Percentiles rank a stretch among this genome's conserved stretches.
Evolutionary conservation across 92 coral and sea anemone species (phyloP).

Genomic region (Umimayanthus kanabou): DNA sequence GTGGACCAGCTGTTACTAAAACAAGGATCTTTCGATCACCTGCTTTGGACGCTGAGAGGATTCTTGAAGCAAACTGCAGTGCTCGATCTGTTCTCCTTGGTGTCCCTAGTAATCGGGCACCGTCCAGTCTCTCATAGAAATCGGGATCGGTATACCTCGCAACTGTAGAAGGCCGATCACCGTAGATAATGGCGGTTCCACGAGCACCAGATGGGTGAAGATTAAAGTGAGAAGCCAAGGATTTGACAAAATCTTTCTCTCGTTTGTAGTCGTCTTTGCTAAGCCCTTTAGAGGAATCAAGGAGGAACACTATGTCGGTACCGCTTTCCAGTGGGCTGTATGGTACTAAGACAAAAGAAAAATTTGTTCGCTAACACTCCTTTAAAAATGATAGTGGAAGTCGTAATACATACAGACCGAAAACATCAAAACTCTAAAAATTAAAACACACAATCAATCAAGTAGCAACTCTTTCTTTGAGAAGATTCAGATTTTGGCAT

Average conservation of each 20-base stretch:
- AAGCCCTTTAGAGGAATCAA: constrained; percentile 63
- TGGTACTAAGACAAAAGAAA: neutral
- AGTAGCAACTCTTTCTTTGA: no score
- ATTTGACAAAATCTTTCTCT: constrained; percentile 65
- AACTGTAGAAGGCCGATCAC: constrained; percentile 31
- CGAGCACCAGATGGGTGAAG: constrained; percentile 53
- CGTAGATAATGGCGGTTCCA: constrained; percentile 48
- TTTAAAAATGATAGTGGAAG: no score
- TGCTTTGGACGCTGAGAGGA: constrained; percentile 38
- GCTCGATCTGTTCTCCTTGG: constrained; percentile 59
- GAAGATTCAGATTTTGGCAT: no score
- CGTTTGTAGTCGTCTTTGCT: constrained; percentile 38
- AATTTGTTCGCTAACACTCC: no score
- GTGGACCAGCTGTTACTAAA: constrained; percentile 58
- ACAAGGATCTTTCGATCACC: constrained; percentile 59
- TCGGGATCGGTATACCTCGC: constrained; percentile 41
- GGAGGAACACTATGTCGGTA: constrained; percentile 69
- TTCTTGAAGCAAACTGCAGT: constrained; percentile 36
- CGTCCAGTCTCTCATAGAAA: constrained; percentile 36
- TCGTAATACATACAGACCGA: no score
- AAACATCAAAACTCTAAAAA: no score
- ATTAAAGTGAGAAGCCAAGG: constrained; percentile 44
- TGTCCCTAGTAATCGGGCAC: constrained; percentile 49
- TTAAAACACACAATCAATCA: no score
- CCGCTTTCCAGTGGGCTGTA: neutral